Base-by-base conservation (phyloP, 2,888 invertebrate species). In the Drosophila lacicola region DNA sequence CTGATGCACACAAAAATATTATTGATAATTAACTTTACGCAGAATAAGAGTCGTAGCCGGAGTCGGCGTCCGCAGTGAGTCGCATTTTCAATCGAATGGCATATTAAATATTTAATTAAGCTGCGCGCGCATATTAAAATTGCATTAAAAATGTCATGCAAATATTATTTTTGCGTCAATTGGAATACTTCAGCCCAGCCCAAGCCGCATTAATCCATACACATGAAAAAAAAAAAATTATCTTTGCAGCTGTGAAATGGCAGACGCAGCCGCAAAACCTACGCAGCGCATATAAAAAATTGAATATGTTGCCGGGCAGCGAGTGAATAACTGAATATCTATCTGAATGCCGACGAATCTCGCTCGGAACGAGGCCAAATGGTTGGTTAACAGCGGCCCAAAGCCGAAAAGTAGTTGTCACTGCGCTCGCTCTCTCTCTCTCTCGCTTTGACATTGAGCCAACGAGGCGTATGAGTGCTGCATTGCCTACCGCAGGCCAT, bases 81-180 rank as follows among this genome's bases (percentile, higher is more conserved):
- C 46, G 21, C 55, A 29, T 46, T 44, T 66, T 42, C 61, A 57
- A 55, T 75, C 49, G 65, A 17, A 55, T 47, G 53, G 46, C 46
- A 72, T 79, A 64, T 78, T 88, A 64, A 85, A 88, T 78, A 86
- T 80, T 88, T 78, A 72, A 88, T 88, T 74, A 83, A 85, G 84
- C 82, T 86, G 78, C 81, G 86, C 78, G 80, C 78, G 88, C 85
- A 88, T 83, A 83, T 86, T 83, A 78, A 85, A 86, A 85, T 83
- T 83, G 78, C 88, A 85, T 85, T 88, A 80, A 73, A 76, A 76
- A 70, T 71, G 70, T 51, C 78, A 77, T 55, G 65, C 54, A 74
- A 76, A 73, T 49, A 34, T 39, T 66, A 37, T 66, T 66, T 54
- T 54, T 47, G 17, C 21, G n/a, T 44, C 44, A 44, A 37, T 47